Base-by-base conservation (phyloP, 2,888 invertebrate genomes). In the Agriopis marginaria region DNA sequence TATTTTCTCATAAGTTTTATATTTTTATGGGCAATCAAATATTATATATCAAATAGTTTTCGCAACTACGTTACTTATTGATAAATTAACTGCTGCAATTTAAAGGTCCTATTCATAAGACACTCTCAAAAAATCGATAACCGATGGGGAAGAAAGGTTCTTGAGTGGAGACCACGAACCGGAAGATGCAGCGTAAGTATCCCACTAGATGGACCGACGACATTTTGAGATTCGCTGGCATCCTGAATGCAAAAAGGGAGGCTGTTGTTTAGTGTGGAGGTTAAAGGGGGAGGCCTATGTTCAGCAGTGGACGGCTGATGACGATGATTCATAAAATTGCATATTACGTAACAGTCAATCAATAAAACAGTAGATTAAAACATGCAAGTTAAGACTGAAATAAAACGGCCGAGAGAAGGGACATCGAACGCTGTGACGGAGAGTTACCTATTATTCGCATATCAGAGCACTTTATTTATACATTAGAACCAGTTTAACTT, bases 391-490 rank as follows among this genome's bases (percentile, higher is more conserved):
- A 53, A 14, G 50, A 63, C 63, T 17, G 68, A 74, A 74, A 72
- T 70, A 75, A 72, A 72, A 63, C 64, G 64, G 44, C 32, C 49
- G 11, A 39, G 40, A 62, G 70, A 63, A 66, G 59, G 59, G 70
- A 53, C 71, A 68, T 69, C 71, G 71, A 73, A 68, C 70, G 66
- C 66, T 63, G 68, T 82, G 88, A 86, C 84, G 77, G 84, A 85
- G 88, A 32, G 87, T 91, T 91, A 88, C 89, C 91, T 91, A 91
- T 92, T 91, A 93, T 92, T 92, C 89, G 89, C 90, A 90, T 91
- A 91, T 91, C 91, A 89, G 87, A 83, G 86, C 87, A 88, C 89
- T 92, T 92, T 93, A 93, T 70, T 70, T 70, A 91, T 93, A 91
- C 89, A 89, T 79, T 80, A 61, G 80, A 82, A 32, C 92, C 92